Base-by-base conservation (phyloP, 2,113 vertebrate species). In the Hoplias malabaricus region DNA sequence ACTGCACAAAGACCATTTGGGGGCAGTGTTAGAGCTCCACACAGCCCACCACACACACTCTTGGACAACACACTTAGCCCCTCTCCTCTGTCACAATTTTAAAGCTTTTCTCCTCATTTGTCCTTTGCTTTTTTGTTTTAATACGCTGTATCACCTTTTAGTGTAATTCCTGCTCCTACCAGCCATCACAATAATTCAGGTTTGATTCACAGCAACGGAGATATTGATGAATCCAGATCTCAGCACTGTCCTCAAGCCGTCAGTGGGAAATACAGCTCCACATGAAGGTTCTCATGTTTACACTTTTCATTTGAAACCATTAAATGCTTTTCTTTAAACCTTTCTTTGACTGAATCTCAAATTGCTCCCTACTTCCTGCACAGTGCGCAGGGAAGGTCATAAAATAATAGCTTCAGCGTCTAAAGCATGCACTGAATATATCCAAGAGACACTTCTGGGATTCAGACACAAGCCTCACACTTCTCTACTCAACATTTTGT, bases 21-120 rank as follows among this genome's bases (percentile, higher is more conserved):
- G 79, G 73, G 79, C 73, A 80, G 57, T 75, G 23, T 69, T 63
- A 65, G 34, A 63, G 23, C 63, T 53, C 29, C n/a, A 43, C 43
- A 38, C 62, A 36, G 38, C 31, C 9, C 9, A 53, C 23, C 21
- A 65, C 23, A 56, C 42, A 27, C n/a, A 16, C n/a, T 48, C 23
- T 42, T 48, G 25, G 36, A 36, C 61, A 67, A 5, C 23, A 33
- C 63, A 74, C 42, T 50, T 21, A 21, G 42, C 21, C 14, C 21
- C 40, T 10, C 12, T 42, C 34, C 40, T 25, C 12, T 62, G 21
- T 69, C 23, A 69, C 59, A 31, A 50, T 53, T 53, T 80, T 19
- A 19, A 1, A n/a, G 1, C 14, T 61, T 38, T 38, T 29, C 21
- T 33, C 19, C 12, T 19, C 25, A 62, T 23, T 36, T 36, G 13